Evolutionary conservation across 2,888 invertebrate species (phyloP).

Genomic region (Stenchaetothrips biformis): DNA sequence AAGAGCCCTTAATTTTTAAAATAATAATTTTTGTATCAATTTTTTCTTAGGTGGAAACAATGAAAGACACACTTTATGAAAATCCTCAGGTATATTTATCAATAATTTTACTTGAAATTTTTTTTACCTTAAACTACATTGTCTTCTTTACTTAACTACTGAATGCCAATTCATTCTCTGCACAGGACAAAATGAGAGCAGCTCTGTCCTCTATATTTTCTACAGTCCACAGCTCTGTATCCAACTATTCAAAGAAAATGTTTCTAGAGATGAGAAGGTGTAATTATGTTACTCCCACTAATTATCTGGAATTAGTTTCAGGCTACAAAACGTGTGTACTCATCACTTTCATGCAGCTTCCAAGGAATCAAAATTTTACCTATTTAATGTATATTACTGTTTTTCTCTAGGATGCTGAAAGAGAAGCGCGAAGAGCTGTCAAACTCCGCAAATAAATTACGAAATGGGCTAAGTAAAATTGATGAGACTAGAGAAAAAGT

Average conservation of each 20-base stretch:
- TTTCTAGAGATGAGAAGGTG: slow-evolving; percentile 68
- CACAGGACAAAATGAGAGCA: slow-evolving; percentile 58
- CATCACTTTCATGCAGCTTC: neutral
- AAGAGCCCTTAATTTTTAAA: neutral
- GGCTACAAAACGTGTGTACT: slow-evolving; percentile 72
- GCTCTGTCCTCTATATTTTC: slow-evolving; percentile 72
- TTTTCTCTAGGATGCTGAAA: slow-evolving; percentile 58
- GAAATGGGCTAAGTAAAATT: slow-evolving; percentile 79
- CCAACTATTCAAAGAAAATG: slow-evolving; percentile 67
- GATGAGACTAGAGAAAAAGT: slow-evolving; percentile 80
- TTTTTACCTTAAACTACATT: neutral
- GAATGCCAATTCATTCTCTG: slow-evolving; percentile 34
- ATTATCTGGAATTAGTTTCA: slow-evolving; percentile 77
- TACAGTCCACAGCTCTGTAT: slow-evolving; percentile 76
- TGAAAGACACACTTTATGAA: slow-evolving; percentile 29
- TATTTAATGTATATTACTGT: slow-evolving; percentile 25
- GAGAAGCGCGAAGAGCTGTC: slow-evolving; percentile 67
- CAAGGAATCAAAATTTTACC: neutral
- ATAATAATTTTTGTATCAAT: neutral
- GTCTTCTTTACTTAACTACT: neutral
- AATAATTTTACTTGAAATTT: slow-evolving; percentile 1
- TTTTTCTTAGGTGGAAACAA: neutral
- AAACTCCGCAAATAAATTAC: slow-evolving; percentile 68
- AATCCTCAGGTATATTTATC: slow-evolving; percentile 32
- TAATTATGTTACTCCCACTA: slow-evolving; percentile 85